Conservation (phyloP, 2,797 vertebrate genomes). For the Arremon brunneinucha region DNA sequence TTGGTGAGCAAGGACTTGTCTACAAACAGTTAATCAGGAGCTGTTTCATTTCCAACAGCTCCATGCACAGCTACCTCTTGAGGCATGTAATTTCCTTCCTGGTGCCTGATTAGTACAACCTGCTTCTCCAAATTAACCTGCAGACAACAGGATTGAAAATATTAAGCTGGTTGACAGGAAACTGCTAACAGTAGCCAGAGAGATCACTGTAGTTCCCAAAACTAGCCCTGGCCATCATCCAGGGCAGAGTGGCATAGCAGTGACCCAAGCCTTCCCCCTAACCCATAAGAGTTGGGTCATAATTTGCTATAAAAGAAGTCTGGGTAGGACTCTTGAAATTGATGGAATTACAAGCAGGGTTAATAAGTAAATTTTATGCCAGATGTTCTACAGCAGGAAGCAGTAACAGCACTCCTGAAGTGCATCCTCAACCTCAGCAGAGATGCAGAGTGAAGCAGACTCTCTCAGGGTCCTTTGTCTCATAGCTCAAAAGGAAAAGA, state of each 20-base stretch:
- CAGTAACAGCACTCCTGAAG: neutral
- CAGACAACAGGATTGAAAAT: neutral
- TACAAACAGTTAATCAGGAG: neutral
- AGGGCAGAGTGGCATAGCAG: neutral
- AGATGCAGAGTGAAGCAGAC: neutral
- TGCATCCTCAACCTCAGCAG: neutral
- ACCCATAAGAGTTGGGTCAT: neutral
- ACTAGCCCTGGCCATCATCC: neutral
- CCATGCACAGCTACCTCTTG: neutral
- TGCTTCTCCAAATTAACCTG: constrained; percentile 22
- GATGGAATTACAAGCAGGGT: neutral
- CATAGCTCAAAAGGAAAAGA: neutral
- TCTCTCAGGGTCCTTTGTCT: neutral
- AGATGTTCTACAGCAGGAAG: neutral
- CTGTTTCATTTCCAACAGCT: neutral
- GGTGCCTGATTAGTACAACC: neutral
- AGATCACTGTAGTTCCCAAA: neutral
- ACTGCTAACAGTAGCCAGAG: neutral
- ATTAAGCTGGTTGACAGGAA: neutral
- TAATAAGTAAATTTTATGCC: neutral
- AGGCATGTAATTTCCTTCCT: neutral
- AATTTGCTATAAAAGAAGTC: neutral
- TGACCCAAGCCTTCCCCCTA: neutral
- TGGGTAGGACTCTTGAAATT: neutral
- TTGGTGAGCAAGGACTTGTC: neutral